Percentiles rank a stretch among this genome's conserved stretches.
phyloP scores from a whole-genome alignment of 2,797 vertebrate species.

The Pempheris klunzingeri region DNA sequence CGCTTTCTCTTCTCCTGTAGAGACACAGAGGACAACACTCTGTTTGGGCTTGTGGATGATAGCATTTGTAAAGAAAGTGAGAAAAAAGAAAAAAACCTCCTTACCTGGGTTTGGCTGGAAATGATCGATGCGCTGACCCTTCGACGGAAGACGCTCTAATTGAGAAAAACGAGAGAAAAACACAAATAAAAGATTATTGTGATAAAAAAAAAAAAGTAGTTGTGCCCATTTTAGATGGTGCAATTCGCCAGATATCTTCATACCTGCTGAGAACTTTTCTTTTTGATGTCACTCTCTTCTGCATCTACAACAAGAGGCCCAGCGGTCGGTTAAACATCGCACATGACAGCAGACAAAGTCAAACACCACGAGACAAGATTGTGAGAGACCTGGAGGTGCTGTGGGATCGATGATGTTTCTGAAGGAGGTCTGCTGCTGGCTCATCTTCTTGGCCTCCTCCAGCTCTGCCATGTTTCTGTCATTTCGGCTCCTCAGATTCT shows the following conservation, averaged over 20 bases:
- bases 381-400: conserved; percentile 69
- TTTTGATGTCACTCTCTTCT: conserved; percentile 82
- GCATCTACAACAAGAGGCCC: conserved; percentile 75
- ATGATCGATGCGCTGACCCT: conserved; percentile 88
- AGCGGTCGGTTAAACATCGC: conserved; percentile 19
- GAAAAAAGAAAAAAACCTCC: neutral
- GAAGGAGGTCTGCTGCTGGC: conserved; percentile 82
- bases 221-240: neutral
- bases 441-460: conserved; percentile 86
- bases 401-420: conserved; percentile 73
- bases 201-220: conserved; percentile 31
- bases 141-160: conserved; percentile 77
- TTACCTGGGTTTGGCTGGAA: conserved; percentile 82
- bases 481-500: conserved; percentile 86
- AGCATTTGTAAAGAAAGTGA: neutral
- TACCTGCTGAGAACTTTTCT: conserved; percentile 82
- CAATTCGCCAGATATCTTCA: neutral
- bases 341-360: neutral
- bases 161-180: neutral
- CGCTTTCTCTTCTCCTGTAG: conserved; percentile 66
- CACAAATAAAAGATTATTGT: conserved; percentile 34
- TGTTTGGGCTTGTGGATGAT: neutral
- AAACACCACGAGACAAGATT: neutral
- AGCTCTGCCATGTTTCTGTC: conserved; percentile 82
- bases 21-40: neutral